Evolutionary conservation across 2,888 invertebrate genomes (phyloP).

Genomic region (Synergus laeviventris): DNA sequence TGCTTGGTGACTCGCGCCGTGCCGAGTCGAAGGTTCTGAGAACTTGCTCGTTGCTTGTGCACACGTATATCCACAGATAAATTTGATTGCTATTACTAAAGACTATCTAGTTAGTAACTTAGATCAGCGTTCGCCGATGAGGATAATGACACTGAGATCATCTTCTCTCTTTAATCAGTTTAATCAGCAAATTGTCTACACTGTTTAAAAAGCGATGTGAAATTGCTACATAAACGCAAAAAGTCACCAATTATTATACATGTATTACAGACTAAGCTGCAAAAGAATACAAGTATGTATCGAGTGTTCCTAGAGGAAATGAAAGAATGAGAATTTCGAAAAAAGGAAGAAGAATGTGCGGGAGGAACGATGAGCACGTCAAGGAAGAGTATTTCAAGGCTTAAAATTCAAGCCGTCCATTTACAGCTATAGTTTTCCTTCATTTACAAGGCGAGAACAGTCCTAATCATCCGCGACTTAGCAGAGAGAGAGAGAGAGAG

Average conservation of each 20-base stretch:
- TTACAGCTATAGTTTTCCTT: constrained; percentile 63
- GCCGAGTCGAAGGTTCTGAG: constrained; percentile 34
- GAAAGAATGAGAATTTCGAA: not conserved
- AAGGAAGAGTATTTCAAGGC: too few relatives aligned
- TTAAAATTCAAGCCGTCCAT: constrained; percentile 56
- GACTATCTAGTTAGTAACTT: constrained; percentile 28
- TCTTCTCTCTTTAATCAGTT: constrained; percentile 4
- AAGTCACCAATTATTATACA: not conserved
- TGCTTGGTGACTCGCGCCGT: constrained; percentile 44
- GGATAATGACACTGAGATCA: constrained; percentile 23
- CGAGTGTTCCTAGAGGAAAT: not conserved
- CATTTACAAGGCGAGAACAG: constrained; percentile 59
- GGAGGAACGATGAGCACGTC: constrained; percentile 2
- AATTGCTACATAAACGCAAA: not conserved
- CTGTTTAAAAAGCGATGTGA: not conserved
- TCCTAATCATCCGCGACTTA: constrained; percentile 57
- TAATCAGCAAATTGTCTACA: not conserved
- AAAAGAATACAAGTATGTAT: not conserved
- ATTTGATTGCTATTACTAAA: constrained; percentile 33
- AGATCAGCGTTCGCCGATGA: constrained; percentile 14
- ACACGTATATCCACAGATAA: constrained; percentile 31
- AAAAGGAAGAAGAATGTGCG: not conserved
- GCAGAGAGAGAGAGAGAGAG: constrained; percentile 47
- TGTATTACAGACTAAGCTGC: not conserved
- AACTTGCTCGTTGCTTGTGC: constrained; percentile 30